These are phyloP conservation scores for Leucoptera coffeella DNA, from an alignment of 2,888 invertebrate species.

Conservation along the genomic window DNA sequence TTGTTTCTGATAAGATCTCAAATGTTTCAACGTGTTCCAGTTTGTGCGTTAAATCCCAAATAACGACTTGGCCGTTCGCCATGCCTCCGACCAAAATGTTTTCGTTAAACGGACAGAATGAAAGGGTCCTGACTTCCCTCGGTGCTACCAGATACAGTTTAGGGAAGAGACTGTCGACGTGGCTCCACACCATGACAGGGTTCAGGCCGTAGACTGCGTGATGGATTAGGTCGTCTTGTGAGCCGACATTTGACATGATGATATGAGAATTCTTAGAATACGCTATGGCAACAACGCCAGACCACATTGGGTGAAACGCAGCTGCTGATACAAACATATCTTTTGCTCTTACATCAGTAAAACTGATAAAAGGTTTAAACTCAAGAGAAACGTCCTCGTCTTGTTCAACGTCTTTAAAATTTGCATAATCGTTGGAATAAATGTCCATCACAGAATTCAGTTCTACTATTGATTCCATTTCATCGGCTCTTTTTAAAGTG, in stretches of 20 bases:
- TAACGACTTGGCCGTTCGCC: constrained; percentile 62
- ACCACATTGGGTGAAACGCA: constrained; percentile 66
- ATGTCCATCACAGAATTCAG: constrained; percentile 52
- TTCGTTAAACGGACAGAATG: constrained; percentile 64
- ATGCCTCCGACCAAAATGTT: constrained; percentile 67
- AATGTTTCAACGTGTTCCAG: constrained; percentile 57
- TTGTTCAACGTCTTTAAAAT: constrained; percentile 31
- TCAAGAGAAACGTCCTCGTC: constrained; percentile 21
- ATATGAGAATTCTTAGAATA: constrained; percentile 56
- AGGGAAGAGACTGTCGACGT: constrained; percentile 61
- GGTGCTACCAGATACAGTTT: constrained; percentile 64
- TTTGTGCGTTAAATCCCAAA: constrained; percentile 65
- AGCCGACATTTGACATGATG: constrained; percentile 25
- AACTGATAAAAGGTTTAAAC: constrained; percentile 54
- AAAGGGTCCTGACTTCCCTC: constrained; percentile 58
- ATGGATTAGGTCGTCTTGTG: constrained; percentile 39
- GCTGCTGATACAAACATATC: constrained; percentile 60
- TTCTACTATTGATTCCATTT: constrained; percentile 29
- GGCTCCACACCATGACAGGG: constrained; percentile 70
- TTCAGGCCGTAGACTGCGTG: constrained; percentile 57
- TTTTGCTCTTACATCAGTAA: constrained; percentile 60
- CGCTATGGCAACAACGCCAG: constrained; percentile 61
- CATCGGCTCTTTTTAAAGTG: constrained; percentile 13
- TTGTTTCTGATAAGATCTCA: constrained; percentile 55
- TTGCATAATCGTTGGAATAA: constrained; percentile 56